Base-by-base conservation (phyloP, 2,888 invertebrate species). In the Zygogramma bicolorata region DNA sequence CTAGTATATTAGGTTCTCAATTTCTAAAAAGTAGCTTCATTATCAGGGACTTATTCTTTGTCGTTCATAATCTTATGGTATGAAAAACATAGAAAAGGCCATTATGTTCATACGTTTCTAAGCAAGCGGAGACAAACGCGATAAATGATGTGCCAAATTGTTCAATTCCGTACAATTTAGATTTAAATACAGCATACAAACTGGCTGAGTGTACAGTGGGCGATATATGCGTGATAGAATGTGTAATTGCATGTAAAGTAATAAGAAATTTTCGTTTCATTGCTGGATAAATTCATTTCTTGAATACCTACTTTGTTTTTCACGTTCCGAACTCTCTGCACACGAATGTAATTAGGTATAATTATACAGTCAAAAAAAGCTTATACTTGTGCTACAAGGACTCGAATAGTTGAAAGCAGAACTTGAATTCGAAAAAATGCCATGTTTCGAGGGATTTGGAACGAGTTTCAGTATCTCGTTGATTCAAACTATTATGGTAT, bases 171-270 rank as follows among this genome's bases (percentile, higher is more conserved):
- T 62, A 27, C 25, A 42, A 42, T 62, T 62, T 62, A 13, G 62
- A 61, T 5, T 34, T 40, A 61, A 61, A 61, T 61, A 38, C 38
- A 61, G 20, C 8, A 34, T 42, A 62, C 62, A 62, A 62, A 25
- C 62, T 42, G 18, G 27, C 25, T 42, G 20, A 62, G 62, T 42
- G 42, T 62, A n/a, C 2, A 25, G 25, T 46, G 27, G 42, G 62
- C 42, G 62, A 42, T 59, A 60, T 67, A 53, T 59, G 67, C 67
- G 67, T 67, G 67, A 59, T 67, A 46, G 20, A 67, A 58, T 60
- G 40, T 60, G 29, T 42, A 46, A 40, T 67, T 60, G 67, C 67
- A 67, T 67, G 67, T 67, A 31, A 60, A 42, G 25, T 46, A n/a
- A 62, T 25, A 38, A 31, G 67, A 29, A 66, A 58, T 25, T 40